phyloP scores from a whole-genome alignment of 2,888 invertebrate genomes.

The Macrosoma leucophasiata region DNA sequence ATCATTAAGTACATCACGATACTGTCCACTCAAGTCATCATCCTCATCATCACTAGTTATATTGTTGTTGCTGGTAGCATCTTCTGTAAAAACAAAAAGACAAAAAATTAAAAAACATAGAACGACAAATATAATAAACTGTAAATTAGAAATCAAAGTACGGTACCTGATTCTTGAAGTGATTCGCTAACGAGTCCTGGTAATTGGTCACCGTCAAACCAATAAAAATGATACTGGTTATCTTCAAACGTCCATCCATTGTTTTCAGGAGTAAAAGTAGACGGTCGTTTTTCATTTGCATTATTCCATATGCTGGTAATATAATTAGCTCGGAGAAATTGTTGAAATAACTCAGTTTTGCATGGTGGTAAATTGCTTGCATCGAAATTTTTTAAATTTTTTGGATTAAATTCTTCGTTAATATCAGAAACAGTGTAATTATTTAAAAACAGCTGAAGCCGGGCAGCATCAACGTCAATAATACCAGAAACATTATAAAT shows the following conservation, averaged over 20 bases:
- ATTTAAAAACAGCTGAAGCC: constrained; percentile 7
- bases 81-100: too few species aligned
- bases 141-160: constrained; percentile 4
- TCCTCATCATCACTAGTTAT: too few species aligned
- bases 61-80: too few species aligned
- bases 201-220: neutral
- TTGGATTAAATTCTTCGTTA: constrained; percentile 7
- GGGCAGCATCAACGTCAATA: constrained; percentile 7
- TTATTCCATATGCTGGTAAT: neutral
- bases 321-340: neutral
- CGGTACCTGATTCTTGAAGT: neutral
- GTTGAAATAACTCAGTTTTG: too few species aligned
- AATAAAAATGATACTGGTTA: neutral
- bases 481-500: neutral
- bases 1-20: too few species aligned
- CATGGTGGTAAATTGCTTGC: neutral
- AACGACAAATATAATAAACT: neutral
- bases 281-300: neutral
- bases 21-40: too few species aligned
- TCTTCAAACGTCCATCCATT: neutral
- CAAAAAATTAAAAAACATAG: neutral
- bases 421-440: constrained; percentile 6
- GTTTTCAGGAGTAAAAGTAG: neutral
- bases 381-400: constrained; percentile 7
- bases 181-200: neutral